These are phyloP conservation scores for Numida meleagris DNA, from an alignment of 2,113 vertebrate genomes.

Conservation along the genomic window DNA sequence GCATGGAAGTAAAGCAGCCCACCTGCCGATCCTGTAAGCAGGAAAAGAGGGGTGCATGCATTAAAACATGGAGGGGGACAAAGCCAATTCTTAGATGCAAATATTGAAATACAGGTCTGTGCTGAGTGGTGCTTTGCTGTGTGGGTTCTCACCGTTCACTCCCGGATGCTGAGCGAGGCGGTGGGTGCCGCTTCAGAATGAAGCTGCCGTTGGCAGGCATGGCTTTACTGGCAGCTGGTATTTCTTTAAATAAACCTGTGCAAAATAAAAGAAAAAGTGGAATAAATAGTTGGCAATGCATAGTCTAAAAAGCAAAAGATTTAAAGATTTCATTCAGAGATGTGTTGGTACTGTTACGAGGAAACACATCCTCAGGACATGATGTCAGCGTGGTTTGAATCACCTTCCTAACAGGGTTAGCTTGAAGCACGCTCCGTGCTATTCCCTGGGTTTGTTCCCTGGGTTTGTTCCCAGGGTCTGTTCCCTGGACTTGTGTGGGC, in stretches of 20 bases:
- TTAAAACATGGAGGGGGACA: neutral
- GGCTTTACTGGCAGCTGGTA: accelerated
- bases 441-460: neutral
- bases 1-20: neutral
- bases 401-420: neutral
- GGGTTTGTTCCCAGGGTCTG: neutral
- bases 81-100: neutral
- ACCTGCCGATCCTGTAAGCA: neutral
- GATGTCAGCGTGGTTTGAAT: accelerated
- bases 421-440: neutral
- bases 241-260: neutral
- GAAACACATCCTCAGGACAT: neutral
- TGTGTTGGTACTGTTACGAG: accelerated
- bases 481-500: neutral
- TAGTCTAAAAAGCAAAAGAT: neutral
- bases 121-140: accelerated
- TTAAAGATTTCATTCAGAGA: too few relatives aligned
- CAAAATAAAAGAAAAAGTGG: neutral
- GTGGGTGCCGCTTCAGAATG: accelerated
- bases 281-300: neutral
- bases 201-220: neutral
- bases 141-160: neutral
- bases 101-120: neutral
- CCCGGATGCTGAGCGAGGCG: too few relatives aligned
- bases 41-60: neutral